Evolutionary conservation across 2,888 invertebrate genomes (phyloP), one percentile per base, ranked within the genome.

Genomic region (Dryococelus australis): DNA sequence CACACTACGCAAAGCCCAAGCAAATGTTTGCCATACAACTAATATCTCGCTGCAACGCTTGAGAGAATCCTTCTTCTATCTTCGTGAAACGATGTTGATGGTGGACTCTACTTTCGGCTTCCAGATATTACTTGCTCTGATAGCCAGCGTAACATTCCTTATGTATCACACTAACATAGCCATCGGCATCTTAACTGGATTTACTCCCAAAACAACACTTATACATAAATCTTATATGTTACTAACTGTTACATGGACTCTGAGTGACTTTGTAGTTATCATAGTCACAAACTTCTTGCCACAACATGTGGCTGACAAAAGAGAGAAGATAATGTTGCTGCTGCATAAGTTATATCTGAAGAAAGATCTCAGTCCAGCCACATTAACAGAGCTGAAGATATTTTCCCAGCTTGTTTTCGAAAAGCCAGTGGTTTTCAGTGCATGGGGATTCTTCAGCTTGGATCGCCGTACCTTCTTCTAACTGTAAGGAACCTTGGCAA

Each of bases 391-490:
- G 83, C 28, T 83, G 28, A 26, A 83, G 83, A 28, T 83, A 24
- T 83, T 83, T 9, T 28, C 16, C 13, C 83, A 20, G 28, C 83
- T 26, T 8, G 83, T 83, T 26, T 43, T 9, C 16, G 47, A 47
- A 12, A 28, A 27, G 16, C 83, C 83, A 1, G 10, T 83, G 27
- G 43, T 43, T 20, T 83, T 83, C 83, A 83, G 28, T 9, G 83
- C 83, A 10, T 28, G 83, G 83, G 83, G 83, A 24, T 83, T 83
- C 83, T 83, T 83, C 83, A 28, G 24, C 83, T 24, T 83, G 10
- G 43, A 83, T 16, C 83, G 83, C 24, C 12, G 83, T 1, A 83
- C 83, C 0, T 83, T 83, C 35, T 35, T 12, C 83, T 83, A 26
- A 16, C 13, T 83, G 16, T 28, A 26, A 13, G 83, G 83, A 8